Evolutionary conservation across 2,888 invertebrate genomes (phyloP).

Genomic region (Globia sparganii): DNA sequence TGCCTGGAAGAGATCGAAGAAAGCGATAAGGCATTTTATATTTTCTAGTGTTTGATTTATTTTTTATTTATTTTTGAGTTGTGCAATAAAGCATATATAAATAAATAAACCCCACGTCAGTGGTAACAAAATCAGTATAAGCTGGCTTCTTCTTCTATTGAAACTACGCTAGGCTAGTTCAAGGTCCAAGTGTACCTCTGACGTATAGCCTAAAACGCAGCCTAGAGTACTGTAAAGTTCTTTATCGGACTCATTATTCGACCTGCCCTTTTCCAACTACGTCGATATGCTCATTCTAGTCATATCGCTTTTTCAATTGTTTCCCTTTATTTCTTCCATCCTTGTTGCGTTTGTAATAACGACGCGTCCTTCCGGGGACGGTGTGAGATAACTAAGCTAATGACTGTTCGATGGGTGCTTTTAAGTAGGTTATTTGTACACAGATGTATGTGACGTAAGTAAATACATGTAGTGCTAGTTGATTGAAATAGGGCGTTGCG

Average conservation of each 20-base stretch:
- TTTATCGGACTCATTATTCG: not conserved
- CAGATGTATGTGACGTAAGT: constrained; percentile 47
- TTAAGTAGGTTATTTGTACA: constrained; percentile 61
- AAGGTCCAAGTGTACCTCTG: not conserved
- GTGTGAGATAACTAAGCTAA: constrained; percentile 61
- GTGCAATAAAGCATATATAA: too few species aligned
- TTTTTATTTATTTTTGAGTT: too few species aligned
- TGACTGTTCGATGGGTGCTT: constrained; percentile 58
- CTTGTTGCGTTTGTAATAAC: constrained; percentile 54
- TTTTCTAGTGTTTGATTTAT: too few species aligned
- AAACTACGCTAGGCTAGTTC: not conserved
- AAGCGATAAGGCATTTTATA: too few species aligned
- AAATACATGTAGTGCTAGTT: constrained; percentile 29
- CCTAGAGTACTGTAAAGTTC: not conserved
- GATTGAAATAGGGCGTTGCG: constrained; percentile 30
- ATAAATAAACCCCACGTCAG: not conserved
- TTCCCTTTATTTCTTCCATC: constrained; percentile 24
- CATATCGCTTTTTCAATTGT: constrained; percentile 7
- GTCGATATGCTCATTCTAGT: not conserved
- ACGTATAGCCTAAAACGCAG: not conserved
- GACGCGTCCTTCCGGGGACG: constrained; percentile 52
- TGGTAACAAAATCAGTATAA: not conserved
- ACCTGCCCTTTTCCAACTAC: not conserved
- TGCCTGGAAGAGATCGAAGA: too few species aligned
- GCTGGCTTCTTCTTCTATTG: not conserved